A percentile compares a stretch with the other conserved stretches of the same genome.
These are phyloP conservation scores for Nomada goodeniana DNA, from an alignment of 2,888 invertebrate genomes.

Conservation along the genomic window DNA sequence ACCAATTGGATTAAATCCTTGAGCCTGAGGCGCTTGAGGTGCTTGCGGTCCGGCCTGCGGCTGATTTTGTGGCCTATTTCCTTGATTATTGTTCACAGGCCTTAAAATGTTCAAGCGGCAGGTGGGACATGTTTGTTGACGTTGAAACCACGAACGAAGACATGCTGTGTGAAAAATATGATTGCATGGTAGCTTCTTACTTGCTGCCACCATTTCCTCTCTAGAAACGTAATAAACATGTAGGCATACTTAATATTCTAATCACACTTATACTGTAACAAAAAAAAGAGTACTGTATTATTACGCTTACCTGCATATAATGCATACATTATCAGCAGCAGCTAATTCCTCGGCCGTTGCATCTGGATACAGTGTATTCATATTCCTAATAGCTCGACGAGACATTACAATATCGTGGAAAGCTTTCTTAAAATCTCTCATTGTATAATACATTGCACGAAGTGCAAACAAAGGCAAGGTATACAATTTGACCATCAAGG, in stretches of 20 bases:
- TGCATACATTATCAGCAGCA: constrained; percentile 98
- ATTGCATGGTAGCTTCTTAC: constrained; percentile 99
- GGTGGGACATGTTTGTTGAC: constrained; percentile 99
- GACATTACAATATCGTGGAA: constrained; percentile 98
- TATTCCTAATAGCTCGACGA: constrained; percentile 97
- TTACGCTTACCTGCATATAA: constrained; percentile 92
- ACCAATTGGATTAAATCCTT: constrained; percentile 75
- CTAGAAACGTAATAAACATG: constrained; percentile 80
- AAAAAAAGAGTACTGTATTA: not conserved
- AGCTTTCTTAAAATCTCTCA: constrained; percentile 98
- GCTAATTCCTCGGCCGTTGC: constrained; percentile 96
- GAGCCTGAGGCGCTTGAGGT: constrained; percentile 72
- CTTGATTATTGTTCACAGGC: constrained; percentile 75
- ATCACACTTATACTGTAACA: too few relatives aligned
- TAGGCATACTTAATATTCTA: not conserved
- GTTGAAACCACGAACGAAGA: constrained; percentile 99
- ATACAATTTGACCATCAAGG: constrained; percentile 98
- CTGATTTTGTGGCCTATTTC: constrained; percentile 80
- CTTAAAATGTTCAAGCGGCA: constrained; percentile 95
- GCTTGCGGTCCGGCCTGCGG: constrained; percentile 76
- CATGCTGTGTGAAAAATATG: constrained; percentile 99
- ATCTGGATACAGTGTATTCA: constrained; percentile 99
- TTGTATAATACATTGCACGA: constrained; percentile 99
- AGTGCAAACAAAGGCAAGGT: constrained; percentile 99
- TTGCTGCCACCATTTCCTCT: constrained; percentile 89